phyloP scores from a whole-genome alignment of 2,113 vertebrate species.

The Morone saxatilis region DNA sequence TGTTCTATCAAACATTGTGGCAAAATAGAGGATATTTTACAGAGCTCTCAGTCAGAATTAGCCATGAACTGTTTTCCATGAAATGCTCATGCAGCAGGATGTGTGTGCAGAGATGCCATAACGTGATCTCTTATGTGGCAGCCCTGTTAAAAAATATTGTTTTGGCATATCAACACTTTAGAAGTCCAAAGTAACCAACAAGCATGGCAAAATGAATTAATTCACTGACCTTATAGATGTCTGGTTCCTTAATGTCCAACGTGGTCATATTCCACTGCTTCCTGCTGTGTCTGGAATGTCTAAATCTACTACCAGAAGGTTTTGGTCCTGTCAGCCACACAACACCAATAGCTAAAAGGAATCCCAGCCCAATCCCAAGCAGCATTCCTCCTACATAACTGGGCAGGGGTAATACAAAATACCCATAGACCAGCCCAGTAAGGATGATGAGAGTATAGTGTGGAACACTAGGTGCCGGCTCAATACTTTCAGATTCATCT shows the following conservation, averaged over 20 bases:
- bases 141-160: not conserved
- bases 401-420: constrained; percentile 93
- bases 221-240: constrained; percentile 91
- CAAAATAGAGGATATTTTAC: not conserved
- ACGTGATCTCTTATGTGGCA: not conserved
- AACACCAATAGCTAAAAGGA: constrained; percentile 91
- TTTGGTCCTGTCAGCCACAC: constrained; percentile 93
- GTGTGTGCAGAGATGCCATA: not conserved
- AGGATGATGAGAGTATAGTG: constrained; percentile 89
- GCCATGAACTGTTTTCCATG: not conserved
- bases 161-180: not conserved
- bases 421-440: constrained; percentile 90
- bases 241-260: constrained; percentile 92
- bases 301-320: constrained; percentile 75
- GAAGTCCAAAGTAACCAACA: not conserved
- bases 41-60: not conserved
- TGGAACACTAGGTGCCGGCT: constrained; percentile 83
- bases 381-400: constrained; percentile 90
- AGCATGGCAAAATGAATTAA: not conserved
- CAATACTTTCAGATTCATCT: constrained; percentile 72
- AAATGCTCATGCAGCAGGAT: not conserved
- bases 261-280: constrained; percentile 76
- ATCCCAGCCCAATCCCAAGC: constrained; percentile 91
- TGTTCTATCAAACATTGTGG: not conserved
- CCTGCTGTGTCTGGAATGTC: constrained; percentile 54